Evolutionary conservation across 2,113 vertebrate genomes (phyloP).

Genomic region (Ia io): DNA sequence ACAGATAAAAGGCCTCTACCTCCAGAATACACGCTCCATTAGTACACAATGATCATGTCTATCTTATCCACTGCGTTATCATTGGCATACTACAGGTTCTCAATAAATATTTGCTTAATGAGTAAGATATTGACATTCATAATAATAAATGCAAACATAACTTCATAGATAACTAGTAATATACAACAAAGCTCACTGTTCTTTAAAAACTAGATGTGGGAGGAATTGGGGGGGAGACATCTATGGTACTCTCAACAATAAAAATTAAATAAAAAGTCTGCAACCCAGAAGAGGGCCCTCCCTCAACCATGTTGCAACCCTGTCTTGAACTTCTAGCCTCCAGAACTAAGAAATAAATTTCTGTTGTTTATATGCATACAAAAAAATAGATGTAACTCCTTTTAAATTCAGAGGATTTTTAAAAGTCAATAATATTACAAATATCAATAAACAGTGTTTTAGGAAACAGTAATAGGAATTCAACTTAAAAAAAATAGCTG

Average conservation of each 20-base stretch:
- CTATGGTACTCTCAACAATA: too few species aligned
- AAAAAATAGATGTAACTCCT: neutral
- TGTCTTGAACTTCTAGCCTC: too few species aligned
- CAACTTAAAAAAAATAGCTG: slow-evolving; percentile 3
- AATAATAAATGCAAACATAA: slow-evolving; percentile 30
- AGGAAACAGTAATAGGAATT: slow-evolving; percentile 34
- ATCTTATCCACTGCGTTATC: neutral
- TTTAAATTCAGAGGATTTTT: slow-evolving; percentile 27
- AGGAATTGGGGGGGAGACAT: too few species aligned
- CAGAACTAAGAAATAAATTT: too few species aligned
- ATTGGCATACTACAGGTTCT: neutral
- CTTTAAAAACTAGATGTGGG: neutral
- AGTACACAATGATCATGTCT: neutral
- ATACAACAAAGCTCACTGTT: neutral
- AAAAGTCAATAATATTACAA: neutral
- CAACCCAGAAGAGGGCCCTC: too few species aligned
- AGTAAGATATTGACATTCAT: neutral
- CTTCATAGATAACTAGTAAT: neutral
- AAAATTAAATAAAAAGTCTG: too few species aligned
- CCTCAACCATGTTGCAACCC: too few species aligned
- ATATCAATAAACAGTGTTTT: neutral
- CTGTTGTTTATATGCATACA: neutral
- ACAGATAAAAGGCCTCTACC: neutral
- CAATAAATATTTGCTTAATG: neutral
- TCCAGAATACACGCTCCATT: neutral